Percentiles rank a stretch among this genome's conserved stretches.
phyloP scores from a whole-genome alignment of 1,140 invertebrate species.

The Camponotus floridanus region DNA sequence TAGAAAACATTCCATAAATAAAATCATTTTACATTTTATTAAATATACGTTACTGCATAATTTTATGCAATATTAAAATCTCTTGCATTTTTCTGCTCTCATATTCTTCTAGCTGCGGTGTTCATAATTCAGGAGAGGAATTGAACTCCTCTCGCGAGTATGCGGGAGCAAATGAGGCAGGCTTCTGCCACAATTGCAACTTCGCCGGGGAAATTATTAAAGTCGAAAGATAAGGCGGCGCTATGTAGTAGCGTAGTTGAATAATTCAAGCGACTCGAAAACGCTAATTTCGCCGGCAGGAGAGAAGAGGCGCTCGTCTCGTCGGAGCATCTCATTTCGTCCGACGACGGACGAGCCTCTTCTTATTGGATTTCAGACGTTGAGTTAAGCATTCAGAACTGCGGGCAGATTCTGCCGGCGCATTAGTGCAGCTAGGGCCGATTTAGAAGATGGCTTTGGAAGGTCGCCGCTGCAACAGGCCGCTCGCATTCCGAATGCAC shows the following conservation, averaged over 20 bases:
- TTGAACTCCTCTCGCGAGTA: conserved; percentile 27
- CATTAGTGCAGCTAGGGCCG: conserved; percentile 13
- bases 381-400: conserved; percentile 63
- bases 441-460: conserved; percentile 16
- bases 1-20: neutral
- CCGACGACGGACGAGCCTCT: conserved; percentile 37
- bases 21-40: neutral
- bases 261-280: conserved; percentile 71
- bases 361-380: conserved; percentile 71
- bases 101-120: neutral
- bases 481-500: neutral
- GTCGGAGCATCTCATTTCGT: conserved; percentile 52
- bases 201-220: conserved; percentile 68
- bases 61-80: neutral
- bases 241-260: conserved; percentile 44
- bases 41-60: neutral
- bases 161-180: conserved; percentile 34
- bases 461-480: neutral
- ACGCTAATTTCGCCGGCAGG: conserved; percentile 72
- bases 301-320: conserved; percentile 11
- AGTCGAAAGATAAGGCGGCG: conserved; percentile 62
- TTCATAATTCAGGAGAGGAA: conserved; percentile 46
- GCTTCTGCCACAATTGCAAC: conserved; percentile 61
- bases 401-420: neutral
- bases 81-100: neutral